These are phyloP conservation scores for Synergus itoensis DNA, from an alignment of 2,888 invertebrate genomes.

Conservation along the genomic window DNA sequence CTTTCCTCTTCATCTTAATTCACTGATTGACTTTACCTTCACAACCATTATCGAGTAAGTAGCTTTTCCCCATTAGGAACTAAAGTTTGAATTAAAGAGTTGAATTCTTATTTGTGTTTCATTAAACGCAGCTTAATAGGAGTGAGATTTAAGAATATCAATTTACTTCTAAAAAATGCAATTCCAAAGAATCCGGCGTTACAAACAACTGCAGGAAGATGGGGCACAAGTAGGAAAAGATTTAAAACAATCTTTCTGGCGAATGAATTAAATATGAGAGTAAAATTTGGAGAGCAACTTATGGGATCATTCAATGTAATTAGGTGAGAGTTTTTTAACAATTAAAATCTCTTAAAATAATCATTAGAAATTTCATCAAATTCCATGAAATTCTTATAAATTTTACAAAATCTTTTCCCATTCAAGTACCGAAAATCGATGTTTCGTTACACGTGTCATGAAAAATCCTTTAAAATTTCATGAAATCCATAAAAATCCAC, in stretches of 20 bases:
- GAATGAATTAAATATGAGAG: background rate
- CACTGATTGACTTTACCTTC: background rate
- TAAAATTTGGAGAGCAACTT: background rate
- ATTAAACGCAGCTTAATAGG: background rate
- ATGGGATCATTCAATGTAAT: background rate
- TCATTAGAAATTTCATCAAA: too few species aligned
- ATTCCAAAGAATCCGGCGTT: background rate
- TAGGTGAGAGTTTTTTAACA: background rate
- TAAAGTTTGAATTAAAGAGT: background rate
- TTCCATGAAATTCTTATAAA: too few species aligned
- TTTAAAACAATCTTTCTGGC: background rate
- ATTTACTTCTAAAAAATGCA: background rate
- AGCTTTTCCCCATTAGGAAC: background rate
- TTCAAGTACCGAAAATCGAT: too few species aligned
- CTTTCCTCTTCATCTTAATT: background rate
- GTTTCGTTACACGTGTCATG: too few species aligned
- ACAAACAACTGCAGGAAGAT: background rate
- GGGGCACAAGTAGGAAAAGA: background rate
- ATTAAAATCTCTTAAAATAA: too few species aligned
- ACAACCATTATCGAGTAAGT: background rate
- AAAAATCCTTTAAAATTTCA: too few species aligned
- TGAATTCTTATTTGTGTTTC: background rate
- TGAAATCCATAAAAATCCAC: too few species aligned
- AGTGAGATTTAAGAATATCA: slow-evolving; percentile 15
- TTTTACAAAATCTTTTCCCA: too few species aligned